Conservation (phyloP, 2,888 invertebrate genomes). For the Polylopha cassiicola region DNA sequence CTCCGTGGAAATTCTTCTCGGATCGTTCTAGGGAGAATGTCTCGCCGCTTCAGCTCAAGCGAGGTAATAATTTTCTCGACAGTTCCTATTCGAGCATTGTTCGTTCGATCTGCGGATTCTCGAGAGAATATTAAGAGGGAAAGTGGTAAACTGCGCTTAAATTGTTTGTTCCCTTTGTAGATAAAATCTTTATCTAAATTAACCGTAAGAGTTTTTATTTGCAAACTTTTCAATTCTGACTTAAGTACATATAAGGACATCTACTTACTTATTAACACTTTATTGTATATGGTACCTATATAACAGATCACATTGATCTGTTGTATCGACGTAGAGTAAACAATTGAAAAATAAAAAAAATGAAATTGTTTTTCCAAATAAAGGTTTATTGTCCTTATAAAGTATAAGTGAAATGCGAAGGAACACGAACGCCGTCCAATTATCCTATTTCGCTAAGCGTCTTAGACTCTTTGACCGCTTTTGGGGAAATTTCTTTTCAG, state of each 20-base stretch:
- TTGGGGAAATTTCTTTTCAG: constrained; percentile 30
- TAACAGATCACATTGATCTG: too few relatives aligned
- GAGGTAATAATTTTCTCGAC: constrained; percentile 66
- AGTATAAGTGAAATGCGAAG: constrained; percentile 15
- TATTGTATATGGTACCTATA: too few relatives aligned
- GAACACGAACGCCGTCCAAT: constrained; percentile 31
- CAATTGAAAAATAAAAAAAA: too few relatives aligned
- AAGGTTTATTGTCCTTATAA: constrained; percentile 6
- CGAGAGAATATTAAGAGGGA: constrained; percentile 48
- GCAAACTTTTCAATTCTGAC: too few relatives aligned
- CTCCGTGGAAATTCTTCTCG: constrained; percentile 64
- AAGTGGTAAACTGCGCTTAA: constrained; percentile 38
- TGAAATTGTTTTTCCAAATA: too few relatives aligned
- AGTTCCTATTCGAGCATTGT: constrained; percentile 47
- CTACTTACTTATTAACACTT: too few relatives aligned
- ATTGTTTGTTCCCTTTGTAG: too few relatives aligned
- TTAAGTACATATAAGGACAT: too few relatives aligned
- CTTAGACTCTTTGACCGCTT: constrained; percentile 34
- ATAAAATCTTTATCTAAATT: too few relatives aligned
- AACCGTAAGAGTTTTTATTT: too few relatives aligned
- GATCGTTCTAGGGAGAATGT: constrained; percentile 56
- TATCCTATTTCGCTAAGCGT: constrained; percentile 32
- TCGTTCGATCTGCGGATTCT: constrained; percentile 56
- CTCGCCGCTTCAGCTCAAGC: constrained; percentile 56
- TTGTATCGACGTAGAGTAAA: too few relatives aligned